Evolutionary conservation across 2,113 vertebrate genomes (phyloP), one percentile per base, ranked within the genome.

Genomic region (Dryoscopus gambensis): DNA sequence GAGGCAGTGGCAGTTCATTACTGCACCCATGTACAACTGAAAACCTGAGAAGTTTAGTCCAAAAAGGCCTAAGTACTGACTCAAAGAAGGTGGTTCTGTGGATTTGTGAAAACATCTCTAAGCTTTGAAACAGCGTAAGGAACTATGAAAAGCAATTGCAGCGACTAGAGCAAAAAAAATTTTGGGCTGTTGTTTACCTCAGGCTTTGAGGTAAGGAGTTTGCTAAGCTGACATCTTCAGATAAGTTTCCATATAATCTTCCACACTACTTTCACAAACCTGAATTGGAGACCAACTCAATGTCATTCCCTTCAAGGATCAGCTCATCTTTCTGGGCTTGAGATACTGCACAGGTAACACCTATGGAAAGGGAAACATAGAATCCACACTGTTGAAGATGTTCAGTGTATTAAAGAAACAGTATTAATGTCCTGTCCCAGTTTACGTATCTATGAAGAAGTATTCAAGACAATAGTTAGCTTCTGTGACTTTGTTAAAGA

Each of bases 211-310:
- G 35, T 47, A 47, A 59, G 49, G 5, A 44, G 5, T 35, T 70
- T 81, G 44, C 75, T 69, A 70, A 69, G 39, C 15, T 71, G 44
- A 40, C 21, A 87, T 35, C 46, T 77, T 53, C 55, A 84, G 31
- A 31, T 31, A 23, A 79, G 18, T 11, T 15, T 28, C 28, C 2
- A 0, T 22, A n/a, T 21, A 27, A 49, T 23, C 27, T 74, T 64
- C 28, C 37, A 59, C 8, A 2, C 24, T 63, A 94, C 15, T 39
- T 39, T 86, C 39, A 97, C 98, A 64, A 97, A 99, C 99, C 99
- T 74, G 99, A 99, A 98, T 99, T 99, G 70, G 99, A 99, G 86
- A 99, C 99, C 98, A 99, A 97, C 97, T 99, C 99, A 95, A 99
- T 99, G 81, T 99, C 99, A 79, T 99, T 99, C 65, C 99, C 99